phyloP scores from a whole-genome alignment of 2,888 invertebrate species.

The Villa cingulata region DNA sequence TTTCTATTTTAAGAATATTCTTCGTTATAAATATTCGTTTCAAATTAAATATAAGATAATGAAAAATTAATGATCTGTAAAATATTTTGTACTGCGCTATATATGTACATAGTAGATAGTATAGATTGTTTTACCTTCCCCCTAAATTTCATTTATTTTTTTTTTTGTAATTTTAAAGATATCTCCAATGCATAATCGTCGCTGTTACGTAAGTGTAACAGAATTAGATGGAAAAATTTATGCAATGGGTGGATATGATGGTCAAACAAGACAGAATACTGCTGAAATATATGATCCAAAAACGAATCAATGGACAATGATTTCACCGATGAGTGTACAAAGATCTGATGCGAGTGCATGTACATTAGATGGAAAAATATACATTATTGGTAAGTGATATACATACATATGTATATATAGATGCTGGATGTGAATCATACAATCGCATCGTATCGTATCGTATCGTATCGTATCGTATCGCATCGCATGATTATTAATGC shows the following conservation, averaged over 20 bases:
- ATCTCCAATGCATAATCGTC: conserved; percentile 78
- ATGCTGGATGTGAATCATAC: no score
- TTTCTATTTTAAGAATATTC: neutral
- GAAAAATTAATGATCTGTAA: no score
- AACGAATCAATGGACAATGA: conserved; percentile 78
- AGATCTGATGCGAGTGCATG: conserved; percentile 86
- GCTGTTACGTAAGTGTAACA: conserved; percentile 78
- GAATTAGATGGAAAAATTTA: conserved; percentile 64
- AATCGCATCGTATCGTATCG: no score
- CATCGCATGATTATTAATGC: no score
- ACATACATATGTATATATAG: no score
- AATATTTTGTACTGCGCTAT: no score
- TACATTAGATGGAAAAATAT: conserved; percentile 54
- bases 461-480: no score
- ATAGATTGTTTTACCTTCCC: no score
- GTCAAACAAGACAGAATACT: conserved; percentile 71
- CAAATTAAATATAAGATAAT: no score
- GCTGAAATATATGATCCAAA: conserved; percentile 73
- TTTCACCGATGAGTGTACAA: conserved; percentile 77
- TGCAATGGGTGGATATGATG: conserved; percentile 81
- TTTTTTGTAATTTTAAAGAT: conserved; percentile 34
- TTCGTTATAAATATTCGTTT: neutral
- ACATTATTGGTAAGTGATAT: conserved; percentile 25
- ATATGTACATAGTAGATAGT: no score
- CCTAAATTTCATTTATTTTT: no score